These are phyloP conservation scores for Gasterosteus nipponicus DNA, from an alignment of 2,113 vertebrate genomes.

Conservation along the genomic window DNA sequence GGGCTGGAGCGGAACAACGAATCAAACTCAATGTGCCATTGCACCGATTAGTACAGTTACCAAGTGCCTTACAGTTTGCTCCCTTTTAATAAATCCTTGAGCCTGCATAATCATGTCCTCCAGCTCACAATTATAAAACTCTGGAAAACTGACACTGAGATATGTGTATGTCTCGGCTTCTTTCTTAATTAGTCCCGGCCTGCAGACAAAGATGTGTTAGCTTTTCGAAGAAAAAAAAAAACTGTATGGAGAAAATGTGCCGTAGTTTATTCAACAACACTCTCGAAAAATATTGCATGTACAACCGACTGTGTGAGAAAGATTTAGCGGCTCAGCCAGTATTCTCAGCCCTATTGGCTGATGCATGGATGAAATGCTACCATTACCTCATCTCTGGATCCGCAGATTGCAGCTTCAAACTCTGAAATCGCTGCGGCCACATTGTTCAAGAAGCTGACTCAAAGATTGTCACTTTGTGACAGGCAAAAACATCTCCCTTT, in stretches of 20 bases:
- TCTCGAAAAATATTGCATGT: constrained; percentile 1
- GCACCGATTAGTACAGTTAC: constrained; percentile 35
- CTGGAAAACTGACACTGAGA: constrained; percentile 55
- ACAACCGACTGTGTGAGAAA: background rate
- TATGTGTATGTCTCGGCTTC: constrained; percentile 36
- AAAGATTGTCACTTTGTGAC: constrained; percentile 1
- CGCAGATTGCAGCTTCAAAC: background rate
- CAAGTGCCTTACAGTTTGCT: constrained; percentile 28
- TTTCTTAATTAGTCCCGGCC: constrained; percentile 60
- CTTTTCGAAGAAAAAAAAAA: constrained; percentile 1
- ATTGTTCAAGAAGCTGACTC: background rate
- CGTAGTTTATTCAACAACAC: constrained; percentile 9
- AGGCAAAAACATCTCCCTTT: background rate
- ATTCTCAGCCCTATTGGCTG: background rate
- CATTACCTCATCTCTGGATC: background rate
- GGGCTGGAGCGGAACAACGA: constrained; percentile 1
- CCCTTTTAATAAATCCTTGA: constrained; percentile 56
- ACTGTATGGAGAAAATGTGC: background rate
- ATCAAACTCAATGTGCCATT: constrained; percentile 29
- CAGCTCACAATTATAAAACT: constrained; percentile 69
- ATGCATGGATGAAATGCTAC: background rate
- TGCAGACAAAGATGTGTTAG: constrained; percentile 31
- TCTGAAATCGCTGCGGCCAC: background rate
- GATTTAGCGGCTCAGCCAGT: background rate
- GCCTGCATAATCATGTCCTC: constrained; percentile 58